phyloP scores from a whole-genome alignment of 2,113 vertebrate species.

The Sceloporus undulatus region DNA sequence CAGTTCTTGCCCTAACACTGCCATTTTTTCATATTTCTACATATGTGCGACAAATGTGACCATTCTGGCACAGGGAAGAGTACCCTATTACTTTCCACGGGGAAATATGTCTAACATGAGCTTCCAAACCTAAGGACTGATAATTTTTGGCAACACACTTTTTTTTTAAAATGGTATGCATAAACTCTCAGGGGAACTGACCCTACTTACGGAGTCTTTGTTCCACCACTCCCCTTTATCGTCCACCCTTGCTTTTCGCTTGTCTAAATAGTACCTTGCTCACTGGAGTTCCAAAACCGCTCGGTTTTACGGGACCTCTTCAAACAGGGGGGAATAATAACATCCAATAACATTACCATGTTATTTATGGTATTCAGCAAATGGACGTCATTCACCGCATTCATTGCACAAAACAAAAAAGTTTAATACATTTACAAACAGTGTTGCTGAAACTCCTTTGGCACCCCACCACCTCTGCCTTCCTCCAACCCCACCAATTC shows the following conservation, averaged over 20 bases:
- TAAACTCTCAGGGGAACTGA: conserved; percentile 89
- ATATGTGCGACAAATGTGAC: neutral
- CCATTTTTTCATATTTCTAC: conserved; percentile 33
- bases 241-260: conserved; percentile 99
- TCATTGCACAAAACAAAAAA: conserved; percentile 87
- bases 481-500: conserved; percentile 78
- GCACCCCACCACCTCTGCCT: conserved; percentile 77
- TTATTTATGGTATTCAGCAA: conserved; percentile 99
- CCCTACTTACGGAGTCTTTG: conserved; percentile 99
- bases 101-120: conserved; percentile 20
- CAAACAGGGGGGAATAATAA: conserved; percentile 97
- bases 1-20: conserved; percentile 10
- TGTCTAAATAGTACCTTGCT: conserved; percentile 99
- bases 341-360: conserved; percentile 99
- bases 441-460: conserved; percentile 95
- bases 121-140: conserved; percentile 62
- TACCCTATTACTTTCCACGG: conserved; percentile 29
- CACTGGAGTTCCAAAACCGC: conserved; percentile 99
- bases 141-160: conserved; percentile 73
- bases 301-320: conserved; percentile 99
- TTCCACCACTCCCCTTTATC: conserved; percentile 99
- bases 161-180: conserved; percentile 74
- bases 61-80: conserved; percentile 62
- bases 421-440: conserved; percentile 88
- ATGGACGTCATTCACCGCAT: conserved; percentile 89